A percentile compares a stretch with the other conserved stretches of the same genome.
phyloP scores from a whole-genome alignment of 1,140 invertebrate genomes.

The Eupeodes corollae region DNA sequence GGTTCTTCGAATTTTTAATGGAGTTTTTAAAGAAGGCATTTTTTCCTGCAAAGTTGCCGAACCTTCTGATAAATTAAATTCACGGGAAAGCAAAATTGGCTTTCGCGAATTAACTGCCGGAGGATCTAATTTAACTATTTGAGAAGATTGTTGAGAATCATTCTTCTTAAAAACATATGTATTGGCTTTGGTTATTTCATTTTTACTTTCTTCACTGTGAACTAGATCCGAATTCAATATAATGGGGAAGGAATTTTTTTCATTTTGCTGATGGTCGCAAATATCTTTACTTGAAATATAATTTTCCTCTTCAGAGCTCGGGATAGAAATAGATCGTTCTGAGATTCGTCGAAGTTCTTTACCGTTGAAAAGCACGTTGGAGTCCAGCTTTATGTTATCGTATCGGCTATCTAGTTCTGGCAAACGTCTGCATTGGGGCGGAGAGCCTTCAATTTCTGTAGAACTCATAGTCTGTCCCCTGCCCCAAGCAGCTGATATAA shows the following conservation, averaged over 20 bases:
- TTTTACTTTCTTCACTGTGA: too few species aligned
- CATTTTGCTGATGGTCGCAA: slow-evolving; percentile 44
- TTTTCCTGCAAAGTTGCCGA: slow-evolving; percentile 63
- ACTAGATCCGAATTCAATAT: slow-evolving; percentile 33
- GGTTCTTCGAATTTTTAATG: slow-evolving; percentile 57
- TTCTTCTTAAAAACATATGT: too few species aligned
- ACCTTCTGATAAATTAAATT: slow-evolving; percentile 68
- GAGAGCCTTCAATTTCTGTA: slow-evolving; percentile 58
- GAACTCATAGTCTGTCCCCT: slow-evolving; percentile 60
- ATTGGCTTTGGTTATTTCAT: too few species aligned
- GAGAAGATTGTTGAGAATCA: slow-evolving; percentile 37
- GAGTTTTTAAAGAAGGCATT: slow-evolving; percentile 53
- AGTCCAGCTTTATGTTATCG: slow-evolving; percentile 47
- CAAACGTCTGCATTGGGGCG: slow-evolving; percentile 49
- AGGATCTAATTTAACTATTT: slow-evolving; percentile 27
- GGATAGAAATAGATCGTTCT: slow-evolving; percentile 56
- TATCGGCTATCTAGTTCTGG: slow-evolving; percentile 48
- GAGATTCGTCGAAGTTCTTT: slow-evolving; percentile 53
- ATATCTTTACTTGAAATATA: slow-evolving; percentile 34
- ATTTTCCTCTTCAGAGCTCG: slow-evolving; percentile 54
- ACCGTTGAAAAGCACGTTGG: slow-evolving; percentile 42
- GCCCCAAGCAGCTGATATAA: slow-evolving; percentile 51
- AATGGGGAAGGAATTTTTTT: slow-evolving; percentile 49
- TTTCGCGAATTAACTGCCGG: slow-evolving; percentile 29
- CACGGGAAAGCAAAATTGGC: slow-evolving; percentile 67